Conservation (phyloP, 2,113 vertebrate species). For the Sceloporus tristichus region DNA sequence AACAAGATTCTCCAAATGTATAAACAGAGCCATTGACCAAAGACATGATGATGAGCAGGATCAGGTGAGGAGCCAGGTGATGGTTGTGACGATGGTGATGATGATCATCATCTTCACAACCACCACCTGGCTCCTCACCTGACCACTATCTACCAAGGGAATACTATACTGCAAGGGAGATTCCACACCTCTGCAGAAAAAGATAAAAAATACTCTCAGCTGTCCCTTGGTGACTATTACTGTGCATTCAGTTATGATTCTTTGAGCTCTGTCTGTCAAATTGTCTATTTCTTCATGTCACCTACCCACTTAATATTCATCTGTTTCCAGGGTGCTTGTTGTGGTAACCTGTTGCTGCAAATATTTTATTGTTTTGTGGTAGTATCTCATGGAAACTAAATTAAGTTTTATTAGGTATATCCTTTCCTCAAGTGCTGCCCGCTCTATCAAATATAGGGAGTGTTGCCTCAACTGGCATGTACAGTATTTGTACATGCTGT, state of each 20-base stretch:
- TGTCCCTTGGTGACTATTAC: too few species aligned
- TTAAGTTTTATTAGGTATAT: too few species aligned
- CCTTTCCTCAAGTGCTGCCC: too few species aligned
- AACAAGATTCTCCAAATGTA: neutral
- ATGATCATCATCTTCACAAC: neutral
- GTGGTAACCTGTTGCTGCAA: neutral
- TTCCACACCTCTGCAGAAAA: neutral
- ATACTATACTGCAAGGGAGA: neutral
- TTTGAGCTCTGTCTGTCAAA: neutral
- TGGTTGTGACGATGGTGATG: too few species aligned
- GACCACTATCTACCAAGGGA: neutral
- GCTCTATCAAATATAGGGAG: too few species aligned
- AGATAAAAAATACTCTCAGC: neutral
- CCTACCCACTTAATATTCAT: neutral
- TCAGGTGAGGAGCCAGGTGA: too few species aligned
- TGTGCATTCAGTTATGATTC: neutral
- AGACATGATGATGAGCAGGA: neutral
- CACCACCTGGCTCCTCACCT: neutral
- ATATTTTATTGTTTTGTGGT: too few species aligned
- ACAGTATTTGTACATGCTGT: too few species aligned
- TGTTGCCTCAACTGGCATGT: too few species aligned
- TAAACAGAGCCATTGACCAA: neutral
- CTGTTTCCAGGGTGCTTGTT: neutral
- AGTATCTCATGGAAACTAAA: too few species aligned
- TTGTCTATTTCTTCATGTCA: neutral